A percentile compares a stretch with the other conserved stretches of the same genome.
Evolutionary conservation across 2,888 invertebrate genomes (phyloP).

Genomic region (Pharmacophagus antenor): DNA sequence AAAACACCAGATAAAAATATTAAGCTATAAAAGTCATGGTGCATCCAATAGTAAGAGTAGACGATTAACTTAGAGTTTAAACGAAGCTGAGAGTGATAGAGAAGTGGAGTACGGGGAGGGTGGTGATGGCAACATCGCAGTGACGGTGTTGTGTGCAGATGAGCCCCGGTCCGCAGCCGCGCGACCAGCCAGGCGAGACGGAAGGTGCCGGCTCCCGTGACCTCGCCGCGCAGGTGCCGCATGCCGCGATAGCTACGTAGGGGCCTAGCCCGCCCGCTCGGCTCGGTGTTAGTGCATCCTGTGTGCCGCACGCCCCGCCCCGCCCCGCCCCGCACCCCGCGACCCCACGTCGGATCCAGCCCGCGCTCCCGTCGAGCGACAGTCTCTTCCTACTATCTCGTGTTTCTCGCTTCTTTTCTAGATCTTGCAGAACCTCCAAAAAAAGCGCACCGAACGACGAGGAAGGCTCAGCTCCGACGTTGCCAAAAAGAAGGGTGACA

Average conservation of each 20-base stretch:
- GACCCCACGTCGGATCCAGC: slow-evolving; percentile 54
- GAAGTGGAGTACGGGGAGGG: slow-evolving; percentile 75
- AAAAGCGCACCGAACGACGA: slow-evolving; percentile 98
- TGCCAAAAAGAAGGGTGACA: slow-evolving; percentile 95
- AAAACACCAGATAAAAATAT: neutral
- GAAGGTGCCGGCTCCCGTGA: slow-evolving; percentile 70
- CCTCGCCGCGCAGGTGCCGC: slow-evolving; percentile 75
- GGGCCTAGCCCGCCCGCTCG: slow-evolving; percentile 70
- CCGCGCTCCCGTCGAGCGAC: slow-evolving; percentile 71
- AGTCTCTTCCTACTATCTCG: slow-evolving; percentile 88
- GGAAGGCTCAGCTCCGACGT: slow-evolving; percentile 97
- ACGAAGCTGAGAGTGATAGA: slow-evolving; percentile 75
- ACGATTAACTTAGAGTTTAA: slow-evolving; percentile 28
- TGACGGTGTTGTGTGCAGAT: slow-evolving; percentile 79
- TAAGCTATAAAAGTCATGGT: neutral
- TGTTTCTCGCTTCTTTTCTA: slow-evolving; percentile 95
- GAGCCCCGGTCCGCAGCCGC: slow-evolving; percentile 76
- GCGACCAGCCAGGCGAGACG: slow-evolving; percentile 68
- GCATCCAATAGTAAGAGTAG: neutral
- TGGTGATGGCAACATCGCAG: slow-evolving; percentile 68
- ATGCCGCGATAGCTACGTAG: slow-evolving; percentile 64
- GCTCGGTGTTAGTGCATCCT: slow-evolving; percentile 76
- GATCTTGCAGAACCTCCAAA: slow-evolving; percentile 99
- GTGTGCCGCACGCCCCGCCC: slow-evolving; percentile 54
- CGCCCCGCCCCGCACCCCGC: slow-evolving; percentile 44